These are phyloP conservation scores for Eptatretus atami DNA, from an alignment of 2,797 vertebrate genomes.

Conservation along the genomic window DNA sequence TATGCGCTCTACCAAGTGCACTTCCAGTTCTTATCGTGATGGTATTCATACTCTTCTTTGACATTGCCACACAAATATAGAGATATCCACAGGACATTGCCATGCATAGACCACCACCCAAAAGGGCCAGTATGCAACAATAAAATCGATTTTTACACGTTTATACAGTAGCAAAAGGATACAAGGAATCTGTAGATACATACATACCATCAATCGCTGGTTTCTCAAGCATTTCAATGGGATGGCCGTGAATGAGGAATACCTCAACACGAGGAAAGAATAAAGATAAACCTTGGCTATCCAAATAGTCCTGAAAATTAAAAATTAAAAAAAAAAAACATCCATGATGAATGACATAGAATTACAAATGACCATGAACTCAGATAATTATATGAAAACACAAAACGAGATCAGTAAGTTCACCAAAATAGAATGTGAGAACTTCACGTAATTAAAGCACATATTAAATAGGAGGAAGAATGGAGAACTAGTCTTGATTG, in stretches of 20 bases:
- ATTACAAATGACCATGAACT: neutral
- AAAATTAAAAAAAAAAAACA: neutral
- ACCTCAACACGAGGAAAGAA: conserved; percentile 37
- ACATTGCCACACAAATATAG: no score
- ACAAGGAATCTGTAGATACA: no score
- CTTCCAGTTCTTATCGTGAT: no score
- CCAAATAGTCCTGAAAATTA: conserved; percentile 27
- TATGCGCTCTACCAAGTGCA: no score
- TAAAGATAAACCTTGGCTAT: conserved; percentile 23
- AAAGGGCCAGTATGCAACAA: no score
- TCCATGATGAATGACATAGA: neutral
- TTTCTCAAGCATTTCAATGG: conserved; percentile 31
- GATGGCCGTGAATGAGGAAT: conserved; percentile 33
- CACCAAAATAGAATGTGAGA: neutral
- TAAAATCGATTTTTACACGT: no score
- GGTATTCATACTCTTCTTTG: no score
- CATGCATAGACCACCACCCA: no score
- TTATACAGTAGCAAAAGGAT: no score
- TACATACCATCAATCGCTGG: conserved; percentile 26
- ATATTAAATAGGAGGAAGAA: neutral
- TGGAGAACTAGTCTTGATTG: neutral
- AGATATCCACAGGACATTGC: no score
- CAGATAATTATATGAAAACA: neutral
- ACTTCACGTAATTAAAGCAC: neutral
- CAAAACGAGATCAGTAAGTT: neutral